Evolutionary conservation across 2,113 vertebrate genomes (phyloP), one percentile per base, ranked within the genome.

Genomic region (Bufo gargarizans): DNA sequence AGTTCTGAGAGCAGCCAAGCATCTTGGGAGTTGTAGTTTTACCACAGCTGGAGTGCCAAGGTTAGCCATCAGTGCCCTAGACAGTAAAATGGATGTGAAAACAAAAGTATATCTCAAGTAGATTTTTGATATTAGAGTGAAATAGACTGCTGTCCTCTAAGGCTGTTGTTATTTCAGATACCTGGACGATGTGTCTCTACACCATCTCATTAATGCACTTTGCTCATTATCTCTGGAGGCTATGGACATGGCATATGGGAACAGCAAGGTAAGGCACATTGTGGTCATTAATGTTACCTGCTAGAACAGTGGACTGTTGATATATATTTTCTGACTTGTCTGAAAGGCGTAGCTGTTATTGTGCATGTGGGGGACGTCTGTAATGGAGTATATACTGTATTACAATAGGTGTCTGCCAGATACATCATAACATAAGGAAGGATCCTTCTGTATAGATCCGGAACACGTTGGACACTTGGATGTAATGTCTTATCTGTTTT

Each of bases 211-310:
- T 93, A 99, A 99, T 45, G 98, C 99, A 20, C 97, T 99, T 90
- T 99, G 98, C 91, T 99, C 98, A 53, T 95, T 99, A 91, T 99
- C 99, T 6, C 88, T 98, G 95, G 99, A 99, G 93, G 99, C 99
- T 76, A 99, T 99, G 98, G 99, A 99, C 92, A 99, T 99, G 99
- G 98, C 99, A 77, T 99, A 97, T 92, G 97, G 98, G 91, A 99
- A 97, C 92, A 99, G 97, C 93, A 99, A 99, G 96, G 98, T 97
- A 86, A 90, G 86, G 84, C 86, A 86, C 74, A 89, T 17, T 43
- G 6, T 4, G 12, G 33, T 43, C 19, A 33, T 55, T 53, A 56
- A 50, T 10, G 4, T 76, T 8, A 9, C 5, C 16, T 33, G 14
- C 4, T 76, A 76, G 43, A 22, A 19, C 9, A 72, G 12, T 43